These are phyloP conservation scores for Sympetrum striolatum DNA, from an alignment of 2,888 invertebrate species.

Conservation along the genomic window DNA sequence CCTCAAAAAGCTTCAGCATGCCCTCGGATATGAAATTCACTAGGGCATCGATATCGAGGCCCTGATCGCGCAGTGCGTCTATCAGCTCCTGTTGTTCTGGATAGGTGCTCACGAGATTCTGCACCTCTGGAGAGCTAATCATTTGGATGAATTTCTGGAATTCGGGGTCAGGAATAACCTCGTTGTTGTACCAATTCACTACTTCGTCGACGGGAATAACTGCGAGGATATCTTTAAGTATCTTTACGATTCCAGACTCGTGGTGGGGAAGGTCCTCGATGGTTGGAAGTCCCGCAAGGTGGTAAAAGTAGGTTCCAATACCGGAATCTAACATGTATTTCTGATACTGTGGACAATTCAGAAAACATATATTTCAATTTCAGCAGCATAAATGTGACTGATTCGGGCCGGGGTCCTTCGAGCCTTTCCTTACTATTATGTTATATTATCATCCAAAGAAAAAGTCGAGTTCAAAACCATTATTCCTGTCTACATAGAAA, in stretches of 20 bases:
- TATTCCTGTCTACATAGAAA: too few relatives aligned
- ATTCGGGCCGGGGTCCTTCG: too few relatives aligned
- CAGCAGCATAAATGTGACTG: too few relatives aligned
- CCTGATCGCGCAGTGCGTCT: not conserved
- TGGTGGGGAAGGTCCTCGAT: not conserved
- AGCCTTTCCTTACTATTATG: too few relatives aligned
- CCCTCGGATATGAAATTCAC: too few relatives aligned
- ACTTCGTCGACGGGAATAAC: conserved; percentile 53
- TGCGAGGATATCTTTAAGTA: conserved; percentile 52
- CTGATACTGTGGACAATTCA: conserved; percentile 48
- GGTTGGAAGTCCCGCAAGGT: conserved; percentile 46
- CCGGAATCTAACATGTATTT: conserved; percentile 53
- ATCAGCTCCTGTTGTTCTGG: not conserved
- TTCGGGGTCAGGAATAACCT: not conserved
- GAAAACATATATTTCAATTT: too few relatives aligned
- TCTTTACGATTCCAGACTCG: conserved; percentile 47
- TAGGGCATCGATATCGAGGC: not conserved
- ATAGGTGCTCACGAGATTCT: not conserved
- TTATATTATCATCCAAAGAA: too few relatives aligned
- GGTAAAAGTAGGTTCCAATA: conserved; percentile 51
- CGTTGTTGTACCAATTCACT: conserved; percentile 50
- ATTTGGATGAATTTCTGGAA: not conserved
- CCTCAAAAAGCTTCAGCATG: not conserved
- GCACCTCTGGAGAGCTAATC: not conserved
- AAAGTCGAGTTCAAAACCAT: too few relatives aligned